Conservation (phyloP, 2,113 vertebrate genomes). For the Hippocampus guttulatus region DNA sequence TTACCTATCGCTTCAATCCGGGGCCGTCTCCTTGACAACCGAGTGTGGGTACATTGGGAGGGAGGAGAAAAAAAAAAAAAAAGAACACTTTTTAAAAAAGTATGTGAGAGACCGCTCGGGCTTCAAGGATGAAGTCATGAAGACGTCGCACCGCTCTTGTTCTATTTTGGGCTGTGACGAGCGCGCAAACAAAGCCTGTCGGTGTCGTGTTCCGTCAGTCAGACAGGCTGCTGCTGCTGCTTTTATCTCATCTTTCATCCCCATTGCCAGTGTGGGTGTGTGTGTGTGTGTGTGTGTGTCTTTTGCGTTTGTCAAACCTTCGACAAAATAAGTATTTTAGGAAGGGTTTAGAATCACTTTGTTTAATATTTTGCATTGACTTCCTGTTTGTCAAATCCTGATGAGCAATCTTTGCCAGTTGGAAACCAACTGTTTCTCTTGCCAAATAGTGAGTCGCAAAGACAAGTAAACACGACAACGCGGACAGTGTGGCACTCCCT, state of each 20-base stretch:
- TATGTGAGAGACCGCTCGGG: background rate
- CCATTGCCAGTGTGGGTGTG: background rate
- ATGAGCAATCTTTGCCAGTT: too few species aligned
- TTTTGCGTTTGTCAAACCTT: slow-evolving; percentile 16
- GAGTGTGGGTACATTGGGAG: background rate
- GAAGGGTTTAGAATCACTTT: slow-evolving; percentile 18
- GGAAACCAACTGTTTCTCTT: background rate
- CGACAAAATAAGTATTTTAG: background rate
- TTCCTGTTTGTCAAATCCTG: background rate
- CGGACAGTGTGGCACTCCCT: too few species aligned
- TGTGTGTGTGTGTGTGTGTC: slow-evolving; percentile 21
- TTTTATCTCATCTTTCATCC: slow-evolving; percentile 19
- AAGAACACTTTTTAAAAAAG: background rate
- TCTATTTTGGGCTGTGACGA: slow-evolving; percentile 10
- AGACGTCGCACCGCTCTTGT: background rate
- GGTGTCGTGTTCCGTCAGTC: slow-evolving; percentile 44
- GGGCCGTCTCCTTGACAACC: background rate
- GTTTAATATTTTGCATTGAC: background rate
- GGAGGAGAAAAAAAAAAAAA: background rate
- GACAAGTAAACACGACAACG: too few species aligned
- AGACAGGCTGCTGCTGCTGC: slow-evolving; percentile 20
- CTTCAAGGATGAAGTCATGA: background rate
- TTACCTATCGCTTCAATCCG: background rate
- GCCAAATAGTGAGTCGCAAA: background rate
- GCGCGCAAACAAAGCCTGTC: slow-evolving; percentile 13